Conservation (phyloP, 2,888 invertebrate genomes). For the Melanophora roralis region DNA sequence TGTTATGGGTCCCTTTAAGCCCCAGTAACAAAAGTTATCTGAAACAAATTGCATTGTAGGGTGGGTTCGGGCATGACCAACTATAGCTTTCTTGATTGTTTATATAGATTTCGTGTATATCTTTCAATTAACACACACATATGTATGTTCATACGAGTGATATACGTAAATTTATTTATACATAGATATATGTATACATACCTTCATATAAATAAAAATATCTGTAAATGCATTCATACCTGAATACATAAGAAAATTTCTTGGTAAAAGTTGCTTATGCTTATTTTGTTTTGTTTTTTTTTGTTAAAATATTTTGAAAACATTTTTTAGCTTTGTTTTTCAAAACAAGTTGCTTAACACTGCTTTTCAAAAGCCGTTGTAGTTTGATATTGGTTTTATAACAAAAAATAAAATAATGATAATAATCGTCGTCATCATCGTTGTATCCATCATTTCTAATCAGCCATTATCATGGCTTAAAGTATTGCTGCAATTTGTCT, state of each 20-base stretch:
- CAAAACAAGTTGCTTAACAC: slow-evolving; percentile 29
- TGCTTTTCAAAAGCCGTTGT: slow-evolving; percentile 39
- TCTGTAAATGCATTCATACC: background rate
- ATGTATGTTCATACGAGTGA: too few species aligned
- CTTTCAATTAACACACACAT: slow-evolving; percentile 23
- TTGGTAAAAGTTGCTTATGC: slow-evolving; percentile 52
- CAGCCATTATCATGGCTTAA: slow-evolving; percentile 55
- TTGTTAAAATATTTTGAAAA: slow-evolving; percentile 1
- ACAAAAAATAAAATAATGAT: too few species aligned
- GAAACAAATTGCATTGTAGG: too few species aligned
- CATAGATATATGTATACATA: background rate
- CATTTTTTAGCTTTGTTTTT: slow-evolving; percentile 3
- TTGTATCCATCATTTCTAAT: slow-evolving; percentile 32
- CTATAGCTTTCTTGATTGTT: too few species aligned
- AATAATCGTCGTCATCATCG: slow-evolving; percentile 29
- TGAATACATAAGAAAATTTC: slow-evolving; percentile 27
- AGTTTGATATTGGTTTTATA: slow-evolving; percentile 31
- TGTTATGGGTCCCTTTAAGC: too few species aligned
- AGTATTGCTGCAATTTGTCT: slow-evolving; percentile 54
- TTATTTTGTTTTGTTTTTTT: too few species aligned
- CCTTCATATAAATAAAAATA: background rate
- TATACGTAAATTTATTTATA: slow-evolving; percentile 64
- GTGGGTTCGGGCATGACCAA: too few species aligned
- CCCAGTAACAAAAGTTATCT: too few species aligned
- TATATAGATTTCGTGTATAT: too few species aligned